Base-by-base conservation (phyloP, 2,888 invertebrate genomes). In the Acleris emargana region DNA sequence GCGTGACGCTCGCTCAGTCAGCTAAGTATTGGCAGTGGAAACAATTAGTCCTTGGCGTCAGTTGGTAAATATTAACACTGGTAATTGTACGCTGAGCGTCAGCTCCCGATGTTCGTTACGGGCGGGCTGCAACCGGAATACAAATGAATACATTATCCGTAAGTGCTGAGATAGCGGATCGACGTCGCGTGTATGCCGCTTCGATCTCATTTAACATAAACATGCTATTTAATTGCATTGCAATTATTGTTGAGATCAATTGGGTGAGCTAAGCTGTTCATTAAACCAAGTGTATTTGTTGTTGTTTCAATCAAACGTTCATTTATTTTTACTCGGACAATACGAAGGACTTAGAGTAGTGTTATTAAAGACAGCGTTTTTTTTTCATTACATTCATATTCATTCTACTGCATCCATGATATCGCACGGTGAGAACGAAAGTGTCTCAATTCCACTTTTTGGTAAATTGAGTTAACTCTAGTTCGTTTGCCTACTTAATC, bases 41-140 rank as follows among this genome's bases (percentile, higher is more conserved):
- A 84, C 87, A 91, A 91, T 91, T 91, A 91, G 88, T 83, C 85
- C 81, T 75, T 77, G 83, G 89, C 87, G 89, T 87, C 90, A 86
- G 88, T 83, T 86, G 89, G 90, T 90, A 91, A 91, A 91, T 91
- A 91, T 91, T 90, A 91, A 90, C 91, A 87, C 81, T 87, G 82
- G 88, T 91, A 90, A 91, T 91, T 91, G 90, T 91, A 86, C 86
- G 77, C 84, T 83, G 86, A 87, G 84, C 87, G 89, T 87, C 88
- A 88, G 89, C 86, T 76, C 81, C 82, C 84, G 83, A 88, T 88
- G 90, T 91, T 91, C 90, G 89, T 90, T 91, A 91, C 89, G 85
- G 85, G 7, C 78, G 82, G 84, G 86, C 85, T 83, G 87, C 87
- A 86, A 81, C 83, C 87, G 83, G 91, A 91, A 91, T 91, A 91